Conservation (phyloP, 2,797 vertebrate species). For the Garrulus glandarius region DNA sequence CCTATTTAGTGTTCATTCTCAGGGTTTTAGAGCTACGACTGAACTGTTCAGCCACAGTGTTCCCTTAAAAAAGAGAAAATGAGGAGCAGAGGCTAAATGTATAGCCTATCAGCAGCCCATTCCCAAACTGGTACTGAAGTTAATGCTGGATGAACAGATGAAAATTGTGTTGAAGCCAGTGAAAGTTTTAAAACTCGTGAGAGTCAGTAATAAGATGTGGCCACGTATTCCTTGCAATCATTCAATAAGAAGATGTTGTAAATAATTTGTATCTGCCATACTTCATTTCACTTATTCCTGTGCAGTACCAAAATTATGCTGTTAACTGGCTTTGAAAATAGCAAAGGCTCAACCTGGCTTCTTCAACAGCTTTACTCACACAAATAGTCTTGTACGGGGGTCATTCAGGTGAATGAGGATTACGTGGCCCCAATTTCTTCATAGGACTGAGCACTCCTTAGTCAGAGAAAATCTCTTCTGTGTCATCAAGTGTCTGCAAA, state of each 20-base stretch:
- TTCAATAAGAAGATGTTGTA: not conserved
- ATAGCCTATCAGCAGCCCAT: not conserved
- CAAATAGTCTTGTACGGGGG: not conserved
- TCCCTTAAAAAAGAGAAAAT: not conserved
- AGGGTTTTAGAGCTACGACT: not conserved
- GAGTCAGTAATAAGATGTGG: not conserved
- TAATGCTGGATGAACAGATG: not conserved
- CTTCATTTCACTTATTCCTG: not conserved
- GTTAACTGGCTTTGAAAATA: not conserved
- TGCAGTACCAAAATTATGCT: not conserved
- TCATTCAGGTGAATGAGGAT: not conserved
- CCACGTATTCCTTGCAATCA: not conserved
- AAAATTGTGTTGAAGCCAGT: not conserved
- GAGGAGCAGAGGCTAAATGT: not conserved
- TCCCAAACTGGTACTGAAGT: not conserved
- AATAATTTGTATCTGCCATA: not conserved
- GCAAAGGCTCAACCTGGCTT: not conserved
- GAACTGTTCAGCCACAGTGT: not conserved
- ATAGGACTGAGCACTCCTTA: not conserved
- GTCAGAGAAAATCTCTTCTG: not conserved
- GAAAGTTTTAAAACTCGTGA: not conserved
- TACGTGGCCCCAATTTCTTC: not conserved
- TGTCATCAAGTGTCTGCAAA: not conserved
- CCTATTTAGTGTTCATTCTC: not conserved
- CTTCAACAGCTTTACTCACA: not conserved